Percentiles rank a stretch among this genome's conserved stretches.
Conservation (phyloP, 2,888 invertebrate species). For the Tenthredo distinguenda region DNA sequence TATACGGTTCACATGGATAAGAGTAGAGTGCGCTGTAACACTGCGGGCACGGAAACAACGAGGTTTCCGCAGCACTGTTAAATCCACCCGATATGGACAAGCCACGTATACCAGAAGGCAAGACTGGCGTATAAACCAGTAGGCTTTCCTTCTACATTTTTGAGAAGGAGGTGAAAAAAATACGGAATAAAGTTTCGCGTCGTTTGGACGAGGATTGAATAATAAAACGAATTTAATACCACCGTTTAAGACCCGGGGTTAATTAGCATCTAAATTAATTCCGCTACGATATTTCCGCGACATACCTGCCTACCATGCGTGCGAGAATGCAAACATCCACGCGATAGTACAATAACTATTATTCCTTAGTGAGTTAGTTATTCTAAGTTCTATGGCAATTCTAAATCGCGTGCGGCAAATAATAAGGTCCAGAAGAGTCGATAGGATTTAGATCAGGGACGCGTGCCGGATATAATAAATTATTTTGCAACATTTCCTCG, state of each 20-base stretch:
- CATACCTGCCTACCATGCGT: background rate
- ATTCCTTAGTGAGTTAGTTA: background rate
- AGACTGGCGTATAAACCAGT: constrained; percentile 32
- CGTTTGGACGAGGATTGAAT: constrained; percentile 8
- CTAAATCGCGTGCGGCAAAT: background rate
- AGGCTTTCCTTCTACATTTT: constrained; percentile 32
- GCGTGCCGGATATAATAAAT: constrained; percentile 49
- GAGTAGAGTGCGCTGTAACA: background rate
- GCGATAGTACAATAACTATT: background rate
- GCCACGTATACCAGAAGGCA: constrained; percentile 5
- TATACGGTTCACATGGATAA: background rate
- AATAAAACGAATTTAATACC: background rate
- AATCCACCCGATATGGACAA: constrained; percentile 16
- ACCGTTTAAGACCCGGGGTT: background rate
- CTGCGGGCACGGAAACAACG: constrained; percentile 1
- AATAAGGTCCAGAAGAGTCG: background rate
- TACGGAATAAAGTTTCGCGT: constrained; percentile 27
- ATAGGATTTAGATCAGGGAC: constrained; percentile 49
- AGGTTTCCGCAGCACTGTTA: constrained; percentile 10
- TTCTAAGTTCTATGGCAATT: constrained; percentile 11
- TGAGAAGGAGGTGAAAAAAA: background rate
- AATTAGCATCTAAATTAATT: background rate
- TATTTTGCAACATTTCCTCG: constrained; percentile 42
- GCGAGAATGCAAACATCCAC: background rate
- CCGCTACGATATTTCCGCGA: background rate